A percentile compares a stretch with the other conserved stretches of the same genome.
phyloP scores from a whole-genome alignment of 2,113 vertebrate genomes.

The Pica pica region DNA sequence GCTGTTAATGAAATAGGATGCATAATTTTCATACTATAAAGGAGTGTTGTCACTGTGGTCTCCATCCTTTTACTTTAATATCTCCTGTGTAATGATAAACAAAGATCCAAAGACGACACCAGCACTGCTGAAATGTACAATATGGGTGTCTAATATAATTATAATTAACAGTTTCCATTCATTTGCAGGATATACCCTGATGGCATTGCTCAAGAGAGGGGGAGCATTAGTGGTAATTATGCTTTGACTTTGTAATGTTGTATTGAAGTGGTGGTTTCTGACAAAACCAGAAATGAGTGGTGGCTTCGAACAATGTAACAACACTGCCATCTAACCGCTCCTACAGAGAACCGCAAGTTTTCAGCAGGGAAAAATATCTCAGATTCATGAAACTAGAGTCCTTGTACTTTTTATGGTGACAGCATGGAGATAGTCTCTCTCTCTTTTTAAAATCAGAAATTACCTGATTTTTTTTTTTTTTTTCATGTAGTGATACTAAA shows the following conservation, averaged over 20 bases:
- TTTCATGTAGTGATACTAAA: background rate
- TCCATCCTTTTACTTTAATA: slow-evolving; percentile 6
- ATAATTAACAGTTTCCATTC: slow-evolving; percentile 75
- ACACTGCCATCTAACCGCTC: slow-evolving; percentile 65
- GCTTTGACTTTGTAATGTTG: slow-evolving; percentile 71
- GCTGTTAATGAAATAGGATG: background rate
- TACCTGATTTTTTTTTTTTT: fast-evolving
- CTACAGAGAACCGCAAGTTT: background rate
- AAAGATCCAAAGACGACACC: slow-evolving; percentile 44
- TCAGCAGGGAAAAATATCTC: background rate
- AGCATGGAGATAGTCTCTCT: background rate
- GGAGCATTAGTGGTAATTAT: slow-evolving; percentile 74
- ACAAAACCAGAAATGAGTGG: background rate
- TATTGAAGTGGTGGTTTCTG: slow-evolving; percentile 45
- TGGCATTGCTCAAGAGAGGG: slow-evolving; percentile 66
- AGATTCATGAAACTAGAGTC: fast-evolving
- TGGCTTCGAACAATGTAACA: background rate
- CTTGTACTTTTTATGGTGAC: background rate
- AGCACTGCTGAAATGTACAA: slow-evolving; percentile 43
- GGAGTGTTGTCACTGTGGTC: slow-evolving; percentile 4
- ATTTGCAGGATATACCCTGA: slow-evolving; percentile 70
- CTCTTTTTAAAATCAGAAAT: background rate
- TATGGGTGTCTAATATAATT: slow-evolving; percentile 74
- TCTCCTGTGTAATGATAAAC: slow-evolving; percentile 47
- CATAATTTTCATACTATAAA: slow-evolving; percentile 16